Evolutionary conservation across 2,888 invertebrate species (phyloP).

Genomic region (Temnothorax unifasciatus): DNA sequence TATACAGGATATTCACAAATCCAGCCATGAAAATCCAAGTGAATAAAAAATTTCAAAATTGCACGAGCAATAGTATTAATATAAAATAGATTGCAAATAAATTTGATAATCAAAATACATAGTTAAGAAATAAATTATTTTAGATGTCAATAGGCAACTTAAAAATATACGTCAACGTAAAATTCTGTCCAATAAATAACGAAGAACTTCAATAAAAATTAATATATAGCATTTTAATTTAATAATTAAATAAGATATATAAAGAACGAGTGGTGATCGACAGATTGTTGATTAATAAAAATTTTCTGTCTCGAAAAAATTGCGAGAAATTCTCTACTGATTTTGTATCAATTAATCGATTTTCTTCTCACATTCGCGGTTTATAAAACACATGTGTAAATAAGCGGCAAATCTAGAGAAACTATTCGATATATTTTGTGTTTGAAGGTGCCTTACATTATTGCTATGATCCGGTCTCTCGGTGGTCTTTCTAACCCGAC

Average conservation of each 20-base stretch:
- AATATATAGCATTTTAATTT: conserved; percentile 2
- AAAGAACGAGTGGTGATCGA: neutral
- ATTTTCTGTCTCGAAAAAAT: neutral
- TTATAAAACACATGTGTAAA: neutral
- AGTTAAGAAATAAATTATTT: neutral
- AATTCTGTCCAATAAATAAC: neutral
- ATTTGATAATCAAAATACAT: neutral
- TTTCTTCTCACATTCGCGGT: neutral
- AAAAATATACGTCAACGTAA: neutral
- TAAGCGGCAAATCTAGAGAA: neutral
- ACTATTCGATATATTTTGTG: conserved; percentile 17
- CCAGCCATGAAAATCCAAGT: neutral
- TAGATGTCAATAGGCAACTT: neutral
- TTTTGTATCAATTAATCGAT: neutral
- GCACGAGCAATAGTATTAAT: neutral
- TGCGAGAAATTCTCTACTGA: neutral
- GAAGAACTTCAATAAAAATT: neutral
- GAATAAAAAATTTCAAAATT: neutral
- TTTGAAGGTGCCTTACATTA: conserved; percentile 21
- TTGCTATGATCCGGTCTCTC: conserved; percentile 1
- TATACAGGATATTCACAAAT: conserved; percentile 8
- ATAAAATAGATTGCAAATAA: conserved; percentile 6
- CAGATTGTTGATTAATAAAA: neutral
- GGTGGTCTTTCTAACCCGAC: conserved; percentile 24
- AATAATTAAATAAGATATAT: neutral